Evolutionary conservation across 2,888 invertebrate genomes (phyloP).

Genomic region (Lacanobia wlatinum): DNA sequence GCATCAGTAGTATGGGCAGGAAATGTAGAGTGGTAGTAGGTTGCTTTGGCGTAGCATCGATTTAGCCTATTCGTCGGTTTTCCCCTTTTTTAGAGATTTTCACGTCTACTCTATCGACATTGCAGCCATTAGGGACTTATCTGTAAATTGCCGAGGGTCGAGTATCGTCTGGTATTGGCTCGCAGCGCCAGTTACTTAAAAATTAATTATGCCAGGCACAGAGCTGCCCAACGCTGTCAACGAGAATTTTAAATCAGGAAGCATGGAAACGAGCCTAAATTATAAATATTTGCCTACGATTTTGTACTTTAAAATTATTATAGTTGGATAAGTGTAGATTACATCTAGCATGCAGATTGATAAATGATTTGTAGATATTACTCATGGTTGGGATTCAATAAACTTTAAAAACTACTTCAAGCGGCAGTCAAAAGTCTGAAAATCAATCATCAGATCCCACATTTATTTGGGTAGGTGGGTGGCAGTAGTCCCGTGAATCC

Average conservation of each 20-base stretch:
- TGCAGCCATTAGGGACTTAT: constrained; percentile 68
- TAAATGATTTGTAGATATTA: neutral
- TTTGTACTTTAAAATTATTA: constrained; percentile 24
- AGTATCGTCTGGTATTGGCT: constrained; percentile 49
- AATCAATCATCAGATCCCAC: neutral
- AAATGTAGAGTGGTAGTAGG: constrained; percentile 69
- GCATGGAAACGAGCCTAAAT: constrained; percentile 21
- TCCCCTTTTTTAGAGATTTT: constrained; percentile 75
- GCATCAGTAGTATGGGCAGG: constrained; percentile 43
- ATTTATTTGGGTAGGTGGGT: neutral
- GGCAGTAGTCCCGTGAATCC: neutral
- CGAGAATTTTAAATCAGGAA: constrained; percentile 31
- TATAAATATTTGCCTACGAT: constrained; percentile 19
- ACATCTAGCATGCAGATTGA: neutral
- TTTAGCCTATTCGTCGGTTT: constrained; percentile 60
- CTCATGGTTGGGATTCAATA: neutral
- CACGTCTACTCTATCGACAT: constrained; percentile 74
- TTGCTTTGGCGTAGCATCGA: constrained; percentile 57
- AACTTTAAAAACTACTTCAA: neutral
- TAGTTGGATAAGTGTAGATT: neutral
- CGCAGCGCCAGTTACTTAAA: constrained; percentile 67
- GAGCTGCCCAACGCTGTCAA: constrained; percentile 53
- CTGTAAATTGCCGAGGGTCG: constrained; percentile 60
- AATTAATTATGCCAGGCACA: constrained; percentile 75
- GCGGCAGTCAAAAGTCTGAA: neutral